Conservation (phyloP, 2,797 vertebrate genomes). For the Vireo griseus region DNA sequence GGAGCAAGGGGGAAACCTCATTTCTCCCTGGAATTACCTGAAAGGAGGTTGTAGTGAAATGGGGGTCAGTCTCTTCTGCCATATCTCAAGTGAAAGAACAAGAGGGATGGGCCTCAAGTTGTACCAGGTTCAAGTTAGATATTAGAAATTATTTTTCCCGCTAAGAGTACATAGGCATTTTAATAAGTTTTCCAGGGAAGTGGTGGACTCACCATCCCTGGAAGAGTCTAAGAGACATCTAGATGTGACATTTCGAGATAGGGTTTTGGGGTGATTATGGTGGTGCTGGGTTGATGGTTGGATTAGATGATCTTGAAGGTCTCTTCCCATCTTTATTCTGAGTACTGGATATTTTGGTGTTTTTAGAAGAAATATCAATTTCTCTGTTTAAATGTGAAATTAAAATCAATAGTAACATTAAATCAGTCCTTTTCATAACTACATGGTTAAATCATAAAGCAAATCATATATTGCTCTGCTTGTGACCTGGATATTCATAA, state of each 20-base stretch:
- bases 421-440: neutral
- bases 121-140: neutral
- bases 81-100: neutral
- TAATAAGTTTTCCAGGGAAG: neutral
- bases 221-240: neutral
- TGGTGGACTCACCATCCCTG: neutral
- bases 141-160: neutral
- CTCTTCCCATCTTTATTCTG: neutral
- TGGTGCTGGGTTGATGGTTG: neutral
- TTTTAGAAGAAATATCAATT: neutral
- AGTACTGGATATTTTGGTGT: neutral
- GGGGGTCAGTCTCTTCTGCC: neutral
- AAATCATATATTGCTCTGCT: neutral
- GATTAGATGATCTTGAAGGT: neutral
- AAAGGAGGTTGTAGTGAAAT: neutral
- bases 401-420: neutral
- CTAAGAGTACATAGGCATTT: neutral
- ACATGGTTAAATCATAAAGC: neutral
- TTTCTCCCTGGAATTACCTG: neutral
- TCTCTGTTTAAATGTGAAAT: neutral
- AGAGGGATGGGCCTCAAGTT: neutral
- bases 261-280: neutral
- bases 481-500: neutral
- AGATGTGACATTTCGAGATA: neutral
- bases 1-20: neutral